These are phyloP conservation scores for Drosophila saltans DNA, from an alignment of 1,140 invertebrate species.

Conservation along the genomic window DNA sequence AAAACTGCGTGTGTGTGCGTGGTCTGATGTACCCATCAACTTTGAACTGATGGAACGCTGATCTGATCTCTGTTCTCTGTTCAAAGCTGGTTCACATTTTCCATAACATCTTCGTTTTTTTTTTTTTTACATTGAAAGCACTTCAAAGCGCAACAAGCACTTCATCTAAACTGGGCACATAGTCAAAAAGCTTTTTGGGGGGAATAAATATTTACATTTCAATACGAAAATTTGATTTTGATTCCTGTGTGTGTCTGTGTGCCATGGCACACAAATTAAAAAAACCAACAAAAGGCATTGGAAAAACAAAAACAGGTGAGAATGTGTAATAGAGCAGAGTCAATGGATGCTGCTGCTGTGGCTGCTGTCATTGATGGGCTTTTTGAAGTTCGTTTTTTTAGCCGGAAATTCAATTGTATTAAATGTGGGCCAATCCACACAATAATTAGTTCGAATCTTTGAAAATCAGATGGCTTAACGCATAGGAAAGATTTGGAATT, in stretches of 20 bases:
- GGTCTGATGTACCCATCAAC: slow-evolving; percentile 53
- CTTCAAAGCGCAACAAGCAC: slow-evolving; percentile 77
- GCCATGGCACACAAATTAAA: slow-evolving; percentile 46
- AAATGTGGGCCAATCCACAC: slow-evolving; percentile 1
- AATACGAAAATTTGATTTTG: slow-evolving; percentile 76
- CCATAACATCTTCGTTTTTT: no score
- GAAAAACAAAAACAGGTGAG: slow-evolving; percentile 51
- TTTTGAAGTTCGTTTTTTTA: slow-evolving; percentile 25
- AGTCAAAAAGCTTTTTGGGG: slow-evolving; percentile 6
- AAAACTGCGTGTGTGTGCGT: slow-evolving; percentile 52
- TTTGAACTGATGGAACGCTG: slow-evolving; percentile 57
- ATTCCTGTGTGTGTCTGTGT: slow-evolving; percentile 28
- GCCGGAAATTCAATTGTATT: slow-evolving; percentile 40
- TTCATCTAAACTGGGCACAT: slow-evolving; percentile 55
- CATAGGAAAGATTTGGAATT: no score
- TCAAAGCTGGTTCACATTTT: slow-evolving; percentile 2
- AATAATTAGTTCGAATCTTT: neutral
- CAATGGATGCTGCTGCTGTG: neutral
- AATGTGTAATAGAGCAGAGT: slow-evolving; percentile 29
- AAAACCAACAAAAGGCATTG: slow-evolving; percentile 53
- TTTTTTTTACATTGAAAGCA: slow-evolving; percentile 21
- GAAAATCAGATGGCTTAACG: neutral
- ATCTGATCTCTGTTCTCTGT: slow-evolving; percentile 29
- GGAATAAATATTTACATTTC: slow-evolving; percentile 78
- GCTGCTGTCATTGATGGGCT: neutral